These are phyloP conservation scores for Micrasema minimum DNA, from an alignment of 1,140 invertebrate genomes.

Conservation along the genomic window DNA sequence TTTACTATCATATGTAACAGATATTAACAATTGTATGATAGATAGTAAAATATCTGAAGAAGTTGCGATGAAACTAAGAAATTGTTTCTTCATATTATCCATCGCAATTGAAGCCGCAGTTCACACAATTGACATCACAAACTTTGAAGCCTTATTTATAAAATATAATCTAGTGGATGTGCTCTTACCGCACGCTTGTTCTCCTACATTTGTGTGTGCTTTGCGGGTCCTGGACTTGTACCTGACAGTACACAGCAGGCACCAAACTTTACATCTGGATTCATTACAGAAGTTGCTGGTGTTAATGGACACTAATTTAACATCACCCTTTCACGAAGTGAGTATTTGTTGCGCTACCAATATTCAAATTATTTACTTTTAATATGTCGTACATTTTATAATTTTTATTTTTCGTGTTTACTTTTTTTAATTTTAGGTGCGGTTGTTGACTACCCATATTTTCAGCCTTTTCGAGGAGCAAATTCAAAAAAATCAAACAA, in stretches of 20 bases:
- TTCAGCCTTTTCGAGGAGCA: constrained; percentile 75
- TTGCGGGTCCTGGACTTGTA: constrained; percentile 67
- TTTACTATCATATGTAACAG: constrained; percentile 47
- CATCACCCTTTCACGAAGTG: constrained; percentile 74
- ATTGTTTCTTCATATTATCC: constrained; percentile 66
- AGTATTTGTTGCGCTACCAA: no score
- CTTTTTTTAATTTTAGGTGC: constrained; percentile 66
- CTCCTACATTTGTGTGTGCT: constrained; percentile 61
- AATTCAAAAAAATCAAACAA: constrained; percentile 37
- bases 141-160: constrained; percentile 63
- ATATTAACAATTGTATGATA: neutral
- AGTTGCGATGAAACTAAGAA: constrained; percentile 52
- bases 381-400: neutral
- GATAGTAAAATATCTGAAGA: constrained; percentile 32
- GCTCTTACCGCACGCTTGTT: constrained; percentile 59
- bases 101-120: constrained; percentile 68
- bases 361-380: constrained; percentile 39
- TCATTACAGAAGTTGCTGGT: constrained; percentile 67
- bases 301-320: constrained; percentile 68
- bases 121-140: constrained; percentile 66
- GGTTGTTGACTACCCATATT: constrained; percentile 76
- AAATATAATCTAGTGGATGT: constrained; percentile 58
- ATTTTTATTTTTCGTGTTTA: neutral
- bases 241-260: constrained; percentile 64
- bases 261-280: constrained; percentile 61